phyloP scores from a whole-genome alignment of 2,888 invertebrate genomes.

The Ischnura elegans region DNA sequence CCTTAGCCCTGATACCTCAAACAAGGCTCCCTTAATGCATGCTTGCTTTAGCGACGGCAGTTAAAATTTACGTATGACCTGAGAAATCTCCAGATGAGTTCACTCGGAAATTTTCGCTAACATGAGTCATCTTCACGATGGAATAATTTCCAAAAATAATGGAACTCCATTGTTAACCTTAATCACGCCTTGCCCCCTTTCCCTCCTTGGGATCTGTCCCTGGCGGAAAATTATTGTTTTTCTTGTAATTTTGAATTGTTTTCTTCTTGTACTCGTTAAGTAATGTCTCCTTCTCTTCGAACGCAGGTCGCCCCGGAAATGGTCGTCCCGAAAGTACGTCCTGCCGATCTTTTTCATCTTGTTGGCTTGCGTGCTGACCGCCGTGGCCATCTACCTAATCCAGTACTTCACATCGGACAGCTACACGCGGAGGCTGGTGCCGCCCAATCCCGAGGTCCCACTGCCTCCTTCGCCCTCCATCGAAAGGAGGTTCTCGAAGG shows the following conservation, averaged over 20 bases:
- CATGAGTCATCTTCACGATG: too few relatives aligned
- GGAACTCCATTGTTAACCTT: too few relatives aligned
- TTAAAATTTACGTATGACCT: too few relatives aligned
- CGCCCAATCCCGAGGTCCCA: slow-evolving; percentile 84
- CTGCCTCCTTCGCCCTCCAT: slow-evolving; percentile 84
- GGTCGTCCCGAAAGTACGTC: neutral
- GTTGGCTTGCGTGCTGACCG: neutral
- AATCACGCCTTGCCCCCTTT: too few relatives aligned
- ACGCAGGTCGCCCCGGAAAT: neutral
- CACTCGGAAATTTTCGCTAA: too few relatives aligned
- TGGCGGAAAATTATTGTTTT: too few relatives aligned
- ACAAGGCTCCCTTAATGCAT: too few relatives aligned
- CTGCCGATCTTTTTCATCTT: neutral
- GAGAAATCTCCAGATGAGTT: too few relatives aligned
- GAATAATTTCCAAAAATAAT: too few relatives aligned
- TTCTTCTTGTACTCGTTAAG: neutral
- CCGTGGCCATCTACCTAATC: neutral
- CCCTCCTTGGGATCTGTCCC: too few relatives aligned
- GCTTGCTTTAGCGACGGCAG: too few relatives aligned
- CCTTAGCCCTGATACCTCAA: too few relatives aligned
- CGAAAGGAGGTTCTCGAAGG: slow-evolving; percentile 83
- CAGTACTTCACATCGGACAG: neutral
- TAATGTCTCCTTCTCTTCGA: neutral
- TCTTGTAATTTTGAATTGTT: neutral
- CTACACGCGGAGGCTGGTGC: slow-evolving; percentile 75